Evolutionary conservation across 1,140 invertebrate species (phyloP).

Genomic region (Chironomus tepperi): DNA sequence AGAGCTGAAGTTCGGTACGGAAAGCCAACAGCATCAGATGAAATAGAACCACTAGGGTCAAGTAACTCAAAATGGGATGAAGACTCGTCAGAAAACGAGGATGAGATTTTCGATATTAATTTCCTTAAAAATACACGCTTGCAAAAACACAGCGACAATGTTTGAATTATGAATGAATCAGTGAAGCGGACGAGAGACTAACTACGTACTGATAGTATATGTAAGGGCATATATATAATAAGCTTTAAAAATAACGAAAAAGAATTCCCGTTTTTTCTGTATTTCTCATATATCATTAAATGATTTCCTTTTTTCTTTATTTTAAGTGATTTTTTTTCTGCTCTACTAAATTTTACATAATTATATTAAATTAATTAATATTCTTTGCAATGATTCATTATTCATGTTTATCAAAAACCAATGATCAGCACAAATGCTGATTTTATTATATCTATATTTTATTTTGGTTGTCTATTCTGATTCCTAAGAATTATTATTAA

Average conservation of each 20-base stretch:
- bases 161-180: neutral
- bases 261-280: no score
- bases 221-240: no score
- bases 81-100: neutral
- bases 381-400: no score
- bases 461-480: no score
- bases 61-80: neutral
- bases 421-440: no score
- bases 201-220: no score
- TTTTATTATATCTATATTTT: no score
- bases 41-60: neutral
- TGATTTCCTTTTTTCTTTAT: conserved; percentile 11
- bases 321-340: neutral
- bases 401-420: no score
- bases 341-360: neutral
- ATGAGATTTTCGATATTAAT: conserved; percentile 7
- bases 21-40: neutral
- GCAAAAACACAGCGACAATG: neutral
- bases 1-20: neutral
- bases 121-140: neutral
- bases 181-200: no score
- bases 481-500: no score
- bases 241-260: no score
- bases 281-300: neutral
- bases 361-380: no score